phyloP scores from a whole-genome alignment of 1,140 invertebrate species.

The Drosophila ogumai region DNA sequence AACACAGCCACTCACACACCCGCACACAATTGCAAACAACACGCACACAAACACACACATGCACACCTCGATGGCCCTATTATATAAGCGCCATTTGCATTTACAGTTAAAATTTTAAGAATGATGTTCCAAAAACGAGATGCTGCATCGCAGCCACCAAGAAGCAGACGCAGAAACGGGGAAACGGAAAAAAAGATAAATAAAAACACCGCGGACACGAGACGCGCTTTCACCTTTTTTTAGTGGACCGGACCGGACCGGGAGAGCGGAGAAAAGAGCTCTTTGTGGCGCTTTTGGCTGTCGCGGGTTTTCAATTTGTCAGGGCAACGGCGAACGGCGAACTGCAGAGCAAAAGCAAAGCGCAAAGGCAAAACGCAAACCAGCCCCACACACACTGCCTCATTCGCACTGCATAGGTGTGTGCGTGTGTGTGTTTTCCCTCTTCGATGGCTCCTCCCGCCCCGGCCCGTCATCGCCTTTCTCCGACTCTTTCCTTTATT shows the following conservation, averaged over 20 bases:
- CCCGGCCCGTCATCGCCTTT: constrained; percentile 13
- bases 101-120: constrained; percentile 42
- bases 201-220: constrained; percentile 36
- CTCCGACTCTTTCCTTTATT: constrained; percentile 28
- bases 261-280: constrained; percentile 53
- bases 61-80: constrained; percentile 45
- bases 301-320: constrained; percentile 64
- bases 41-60: constrained; percentile 23
- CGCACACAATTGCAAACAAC: constrained; percentile 13
- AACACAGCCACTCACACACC: constrained; percentile 36
- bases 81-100: constrained; percentile 81
- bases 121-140: constrained; percentile 25
- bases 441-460: constrained; percentile 19
- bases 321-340: constrained; percentile 51
- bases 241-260: constrained; percentile 40
- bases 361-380: constrained; percentile 47
- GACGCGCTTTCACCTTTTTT: constrained; percentile 76
- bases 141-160: constrained; percentile 21
- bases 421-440: constrained; percentile 21
- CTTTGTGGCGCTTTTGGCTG: constrained; percentile 60
- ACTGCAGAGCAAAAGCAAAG: constrained; percentile 37
- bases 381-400: constrained; percentile 33
- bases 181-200: constrained; percentile 10
- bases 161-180: constrained; percentile 14
- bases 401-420: constrained; percentile 28